Percentiles rank a stretch among this genome's conserved stretches.
phyloP scores from a whole-genome alignment of 2,888 invertebrate species.

The Bellardia pandia region DNA sequence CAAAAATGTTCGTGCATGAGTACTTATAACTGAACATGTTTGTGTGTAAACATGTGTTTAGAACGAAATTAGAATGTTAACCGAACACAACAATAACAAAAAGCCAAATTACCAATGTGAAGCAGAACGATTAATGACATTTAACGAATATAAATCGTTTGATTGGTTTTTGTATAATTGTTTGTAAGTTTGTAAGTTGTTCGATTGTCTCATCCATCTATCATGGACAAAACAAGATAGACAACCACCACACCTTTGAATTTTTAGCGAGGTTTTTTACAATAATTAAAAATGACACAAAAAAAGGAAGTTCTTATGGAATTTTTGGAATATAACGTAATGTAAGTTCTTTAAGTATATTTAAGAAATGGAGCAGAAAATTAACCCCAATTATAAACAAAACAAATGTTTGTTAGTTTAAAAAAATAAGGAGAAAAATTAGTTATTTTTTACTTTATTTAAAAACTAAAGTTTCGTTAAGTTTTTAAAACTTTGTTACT shows the following conservation, averaged over 20 bases:
- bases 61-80: conserved; percentile 43
- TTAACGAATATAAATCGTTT: conserved; percentile 46
- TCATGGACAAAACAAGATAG: conserved; percentile 1
- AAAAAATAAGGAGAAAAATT: too few species aligned
- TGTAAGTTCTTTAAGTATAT: too few species aligned
- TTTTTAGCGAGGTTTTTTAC: background rate
- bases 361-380: too few species aligned
- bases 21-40: background rate
- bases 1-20: background rate
- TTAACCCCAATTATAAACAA: too few species aligned
- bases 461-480: too few species aligned
- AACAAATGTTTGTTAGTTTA: too few species aligned
- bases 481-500: too few species aligned
- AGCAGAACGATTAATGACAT: conserved; percentile 64
- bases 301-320: background rate
- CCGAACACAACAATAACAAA: background rate
- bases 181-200: background rate
- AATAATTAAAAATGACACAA: background rate
- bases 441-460: too few species aligned
- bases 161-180: background rate
- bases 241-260: conserved; percentile 42
- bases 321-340: too few species aligned
- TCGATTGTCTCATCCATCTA: conserved; percentile 52
- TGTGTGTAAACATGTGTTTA: background rate
- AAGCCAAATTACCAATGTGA: conserved; percentile 12